Conservation (phyloP, 2,113 vertebrate genomes). For the Saguinus midas region DNA sequence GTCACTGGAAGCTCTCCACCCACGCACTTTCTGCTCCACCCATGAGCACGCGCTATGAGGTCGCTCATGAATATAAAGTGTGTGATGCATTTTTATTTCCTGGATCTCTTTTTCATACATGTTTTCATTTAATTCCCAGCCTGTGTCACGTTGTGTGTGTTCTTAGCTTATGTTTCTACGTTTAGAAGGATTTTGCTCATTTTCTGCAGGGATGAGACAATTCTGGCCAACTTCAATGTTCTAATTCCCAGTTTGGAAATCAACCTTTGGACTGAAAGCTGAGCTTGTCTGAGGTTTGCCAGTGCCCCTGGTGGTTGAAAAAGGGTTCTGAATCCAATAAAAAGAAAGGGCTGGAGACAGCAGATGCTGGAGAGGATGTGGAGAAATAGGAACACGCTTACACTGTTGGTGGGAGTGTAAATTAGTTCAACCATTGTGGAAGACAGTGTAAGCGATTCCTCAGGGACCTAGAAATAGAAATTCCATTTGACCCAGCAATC, state of each 20-base stretch:
- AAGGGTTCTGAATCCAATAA: background rate
- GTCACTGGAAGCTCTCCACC: background rate
- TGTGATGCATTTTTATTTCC: background rate
- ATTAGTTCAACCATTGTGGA: no score
- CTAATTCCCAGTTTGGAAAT: slow-evolving; percentile 26
- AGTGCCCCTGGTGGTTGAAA: background rate
- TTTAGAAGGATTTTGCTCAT: background rate
- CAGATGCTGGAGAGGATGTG: no score
- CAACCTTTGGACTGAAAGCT: background rate
- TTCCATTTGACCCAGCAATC: no score
- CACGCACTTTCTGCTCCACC: background rate
- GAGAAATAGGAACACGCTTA: no score
- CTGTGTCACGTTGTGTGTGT: slow-evolving; percentile 34
- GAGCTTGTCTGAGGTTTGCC: background rate
- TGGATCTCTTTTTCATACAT: slow-evolving; percentile 21
- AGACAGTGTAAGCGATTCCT: no score
- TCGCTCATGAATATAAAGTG: background rate
- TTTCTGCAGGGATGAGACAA: background rate
- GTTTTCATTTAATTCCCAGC: slow-evolving; percentile 26
- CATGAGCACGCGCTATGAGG: background rate
- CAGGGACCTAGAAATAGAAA: no score
- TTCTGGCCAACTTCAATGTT: slow-evolving; percentile 10
- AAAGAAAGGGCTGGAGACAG: background rate
- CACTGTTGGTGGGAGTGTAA: no score
- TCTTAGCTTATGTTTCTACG: slow-evolving; percentile 41